Evolutionary conservation across 1,140 invertebrate species (phyloP), one percentile per base, ranked within the genome.

Genomic region (Leptonema lineaticorne): DNA sequence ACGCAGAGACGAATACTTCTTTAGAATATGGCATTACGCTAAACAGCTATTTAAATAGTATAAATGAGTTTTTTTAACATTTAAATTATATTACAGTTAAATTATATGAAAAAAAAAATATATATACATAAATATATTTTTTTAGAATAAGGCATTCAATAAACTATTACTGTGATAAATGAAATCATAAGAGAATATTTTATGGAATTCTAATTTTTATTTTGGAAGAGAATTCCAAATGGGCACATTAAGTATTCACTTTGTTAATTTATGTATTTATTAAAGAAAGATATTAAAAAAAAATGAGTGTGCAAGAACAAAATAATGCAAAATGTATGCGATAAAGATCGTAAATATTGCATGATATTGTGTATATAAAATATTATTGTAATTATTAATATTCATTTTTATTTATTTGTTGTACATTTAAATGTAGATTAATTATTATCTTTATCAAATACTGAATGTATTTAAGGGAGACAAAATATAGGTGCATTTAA

Each of bases 1-100:
- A 8, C 84, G 91, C 69, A 86, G 89, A 75, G 92, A 95, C 76
- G 94, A 96, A 83, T 96, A 96, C 82, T 96, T 96, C 88, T 96
- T 96, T 88, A 86, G 91, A 69, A 92, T 96, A 79, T 94, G 92
- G 91, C 89, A 90, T 79, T 91, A 93, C 74, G 90, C 91, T 59
- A 89, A 89, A 73, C 88, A 92, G 78, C 82, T 94, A 37, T 94
- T 94, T 80, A 87, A 91, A 80, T 90, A 86, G 85, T 27, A 16
- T 41, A 14, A 41, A 41, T 6, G 5, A 33, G 2, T 14, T 3
- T 14, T 14, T 14, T 3, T 2, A 41, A 41, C 11, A 41, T 9
- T 41, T 41, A 14, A 16, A 41, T 41, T 41, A 41, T 41, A 14
- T 41, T 41, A 41, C 16, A 41, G 11, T 9, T 6, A 6, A 33